Evolutionary conservation across 2,888 invertebrate species (phyloP).

Genomic region (Andrena trimmerana): DNA sequence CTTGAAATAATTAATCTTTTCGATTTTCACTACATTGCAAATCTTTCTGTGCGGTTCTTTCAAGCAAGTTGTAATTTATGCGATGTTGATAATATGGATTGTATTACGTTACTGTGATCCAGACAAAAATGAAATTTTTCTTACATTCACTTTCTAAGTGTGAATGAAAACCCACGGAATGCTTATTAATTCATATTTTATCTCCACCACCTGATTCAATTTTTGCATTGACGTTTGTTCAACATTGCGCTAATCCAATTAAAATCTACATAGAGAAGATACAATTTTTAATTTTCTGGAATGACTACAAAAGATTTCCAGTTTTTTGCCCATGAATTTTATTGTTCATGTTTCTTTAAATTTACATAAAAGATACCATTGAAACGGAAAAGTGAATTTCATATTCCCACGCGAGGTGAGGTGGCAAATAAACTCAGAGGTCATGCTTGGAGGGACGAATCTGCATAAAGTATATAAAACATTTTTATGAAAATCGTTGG

Average conservation of each 20-base stretch:
- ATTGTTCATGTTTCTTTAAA: neutral
- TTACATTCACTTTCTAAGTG: neutral
- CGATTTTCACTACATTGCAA: neutral
- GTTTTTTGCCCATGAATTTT: neutral
- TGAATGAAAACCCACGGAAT: neutral
- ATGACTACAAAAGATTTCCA: too few species aligned
- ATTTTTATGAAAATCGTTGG: conserved; percentile 10
- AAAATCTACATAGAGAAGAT: too few species aligned
- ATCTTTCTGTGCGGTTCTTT: too few species aligned
- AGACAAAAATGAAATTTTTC: too few species aligned
- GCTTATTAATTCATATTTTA: neutral
- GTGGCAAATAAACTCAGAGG: neutral
- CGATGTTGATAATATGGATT: too few species aligned
- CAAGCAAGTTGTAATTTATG: too few species aligned
- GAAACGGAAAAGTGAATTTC: neutral
- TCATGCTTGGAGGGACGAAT: neutral
- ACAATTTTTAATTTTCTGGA: too few species aligned
- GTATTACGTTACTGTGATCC: too few species aligned
- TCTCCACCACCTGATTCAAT: too few species aligned
- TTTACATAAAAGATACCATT: neutral
- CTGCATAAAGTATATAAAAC: neutral
- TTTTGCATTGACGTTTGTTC: too few species aligned
- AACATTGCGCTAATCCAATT: too few species aligned
- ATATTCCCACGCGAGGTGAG: neutral
- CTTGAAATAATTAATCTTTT: neutral